phyloP scores from a whole-genome alignment of 2,797 vertebrate species.

The Gadopsis bispinosus region DNA sequence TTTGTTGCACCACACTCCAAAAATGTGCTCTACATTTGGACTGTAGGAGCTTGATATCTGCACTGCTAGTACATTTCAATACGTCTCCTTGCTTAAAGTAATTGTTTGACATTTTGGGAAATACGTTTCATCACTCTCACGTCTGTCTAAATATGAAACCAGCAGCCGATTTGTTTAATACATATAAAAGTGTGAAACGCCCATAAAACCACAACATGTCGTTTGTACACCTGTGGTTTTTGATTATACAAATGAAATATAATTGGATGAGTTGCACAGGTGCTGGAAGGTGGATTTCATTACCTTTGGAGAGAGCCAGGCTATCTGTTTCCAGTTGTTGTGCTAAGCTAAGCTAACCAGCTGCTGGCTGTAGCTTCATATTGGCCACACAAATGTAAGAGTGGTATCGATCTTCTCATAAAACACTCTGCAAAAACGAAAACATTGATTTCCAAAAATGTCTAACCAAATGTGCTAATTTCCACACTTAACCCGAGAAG shows the following conservation, averaged over 20 bases:
- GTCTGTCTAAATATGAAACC: not conserved
- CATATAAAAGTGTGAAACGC: not conserved
- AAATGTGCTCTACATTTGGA: not conserved
- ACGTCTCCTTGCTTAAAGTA: not conserved
- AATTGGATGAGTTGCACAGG: not conserved
- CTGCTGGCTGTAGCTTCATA: not conserved
- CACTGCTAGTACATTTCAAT: not conserved
- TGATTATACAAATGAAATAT: not conserved
- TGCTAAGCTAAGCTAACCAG: constrained; percentile 7
- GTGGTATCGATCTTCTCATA: not conserved
- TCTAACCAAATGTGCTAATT: not conserved
- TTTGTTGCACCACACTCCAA: not conserved
- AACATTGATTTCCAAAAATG: too few relatives aligned
- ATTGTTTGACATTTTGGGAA: not conserved
- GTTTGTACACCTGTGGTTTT: not conserved
- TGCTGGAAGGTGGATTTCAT: not conserved
- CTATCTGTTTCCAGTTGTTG: not conserved
- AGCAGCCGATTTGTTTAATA: not conserved
- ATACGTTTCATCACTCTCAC: not conserved
- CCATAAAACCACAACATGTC: too few relatives aligned
- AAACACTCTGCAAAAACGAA: not conserved
- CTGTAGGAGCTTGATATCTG: not conserved
- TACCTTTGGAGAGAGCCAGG: not conserved
- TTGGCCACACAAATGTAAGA: not conserved
- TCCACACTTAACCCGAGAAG: not conserved